Base-by-base conservation (phyloP, 2,113 vertebrate genomes). In the Protobothrops mucrosquamatus region DNA sequence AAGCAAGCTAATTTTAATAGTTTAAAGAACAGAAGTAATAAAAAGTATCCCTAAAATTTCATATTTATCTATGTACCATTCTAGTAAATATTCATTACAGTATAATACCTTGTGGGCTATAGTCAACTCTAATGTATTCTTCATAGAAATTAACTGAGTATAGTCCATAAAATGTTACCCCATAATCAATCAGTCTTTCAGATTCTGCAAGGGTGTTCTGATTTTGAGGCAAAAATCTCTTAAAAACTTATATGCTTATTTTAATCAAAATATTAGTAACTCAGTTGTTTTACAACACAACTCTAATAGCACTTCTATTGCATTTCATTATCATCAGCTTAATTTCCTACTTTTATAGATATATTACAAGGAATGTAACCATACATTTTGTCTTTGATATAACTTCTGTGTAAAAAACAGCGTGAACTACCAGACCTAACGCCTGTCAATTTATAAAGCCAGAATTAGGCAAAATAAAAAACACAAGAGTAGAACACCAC, bases 321-420 rank as follows among this genome's bases (percentile, higher is more conserved):
- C 94, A 95, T 81, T 90, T 96, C 96, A 96, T 97, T 96, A 95
- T 96, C 95, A 95, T 95, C 95, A 97, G 96, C 92, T 94, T 95
- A 95, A 91, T 93, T 94, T 90, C 57, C 61, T 87, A 93, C 91
- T 87, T 92, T 61, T 81, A 92, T 56, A 95, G 93, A 93, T 94
- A 94, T 11, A 96, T 94, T 95, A 96, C 94, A 94, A 97, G 96
- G 93, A 54, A 92, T 59, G 91, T 92, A 88, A 96, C 52, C 39
- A 85, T 55, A 95, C 96, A 96, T 18, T 61, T 52, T 93, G 74
- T 93, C 94, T 96, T 94, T 95, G 93, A 94, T 91, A 81, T 52
- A 91, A 94, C 94, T 96, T 96, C 94, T 89, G 94, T 56, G 85
- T 55, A 93, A 93, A 95, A 94, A 93, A 92, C 89, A 95, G 93